A percentile compares a stretch with the other conserved stretches of the same genome.
phyloP scores from a whole-genome alignment of 2,797 vertebrate genomes.

The Tinamus major region DNA sequence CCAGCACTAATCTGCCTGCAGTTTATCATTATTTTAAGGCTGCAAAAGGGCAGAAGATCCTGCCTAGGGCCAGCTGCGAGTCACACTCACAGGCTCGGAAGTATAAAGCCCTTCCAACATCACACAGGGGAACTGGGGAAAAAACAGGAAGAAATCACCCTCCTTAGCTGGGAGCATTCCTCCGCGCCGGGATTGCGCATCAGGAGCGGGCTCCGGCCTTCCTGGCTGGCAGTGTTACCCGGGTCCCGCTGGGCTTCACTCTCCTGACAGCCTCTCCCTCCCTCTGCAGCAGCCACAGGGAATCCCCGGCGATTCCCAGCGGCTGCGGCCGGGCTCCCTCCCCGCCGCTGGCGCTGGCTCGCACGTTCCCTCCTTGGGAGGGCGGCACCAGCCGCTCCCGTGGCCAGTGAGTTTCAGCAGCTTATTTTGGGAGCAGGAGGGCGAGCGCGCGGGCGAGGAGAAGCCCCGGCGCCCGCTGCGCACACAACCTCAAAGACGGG shows the following conservation, averaged over 20 bases:
- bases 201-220: background rate
- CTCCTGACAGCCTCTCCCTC: background rate
- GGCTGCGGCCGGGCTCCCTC: too few species aligned
- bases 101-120: too few species aligned
- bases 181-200: too few species aligned
- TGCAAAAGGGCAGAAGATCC: too few species aligned
- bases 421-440: conserved; percentile 9
- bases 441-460: background rate
- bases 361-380: background rate
- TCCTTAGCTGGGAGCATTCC: fast-evolving
- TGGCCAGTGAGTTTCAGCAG: conserved; percentile 4
- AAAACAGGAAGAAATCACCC: background rate
- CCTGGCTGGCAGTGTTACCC: background rate
- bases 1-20: too few species aligned
- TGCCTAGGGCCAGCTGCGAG: too few species aligned
- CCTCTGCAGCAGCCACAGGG: conserved; percentile 82
- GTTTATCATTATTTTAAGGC: too few species aligned
- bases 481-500: conserved; percentile 33
- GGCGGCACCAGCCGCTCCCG: background rate
- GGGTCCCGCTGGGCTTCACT: too few species aligned
- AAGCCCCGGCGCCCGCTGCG: background rate
- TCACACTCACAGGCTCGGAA: too few species aligned
- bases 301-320: conserved; percentile 81
- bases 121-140: background rate
- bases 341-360: background rate